A percentile compares a stretch with the other conserved stretches of the same genome.
These are phyloP conservation scores for Dromaius novaehollandiae DNA, from an alignment of 2,113 vertebrate genomes.

Conservation along the genomic window DNA sequence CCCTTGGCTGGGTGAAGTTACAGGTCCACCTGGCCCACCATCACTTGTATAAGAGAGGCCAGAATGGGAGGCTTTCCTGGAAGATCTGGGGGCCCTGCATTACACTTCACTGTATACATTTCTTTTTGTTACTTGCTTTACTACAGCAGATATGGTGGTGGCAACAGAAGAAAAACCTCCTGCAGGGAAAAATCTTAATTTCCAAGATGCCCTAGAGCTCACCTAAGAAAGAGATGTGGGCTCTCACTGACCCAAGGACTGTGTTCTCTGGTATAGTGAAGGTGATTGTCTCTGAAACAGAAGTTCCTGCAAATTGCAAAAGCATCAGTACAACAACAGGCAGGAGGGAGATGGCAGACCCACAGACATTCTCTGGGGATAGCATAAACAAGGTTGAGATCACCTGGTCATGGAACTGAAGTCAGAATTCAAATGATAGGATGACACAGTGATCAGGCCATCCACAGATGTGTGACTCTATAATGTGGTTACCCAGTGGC, in stretches of 20 bases:
- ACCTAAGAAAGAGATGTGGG: constrained; percentile 81
- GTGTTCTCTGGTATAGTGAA: constrained; percentile 70
- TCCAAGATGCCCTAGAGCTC: not conserved
- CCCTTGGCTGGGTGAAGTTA: not conserved
- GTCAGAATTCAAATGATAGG: not conserved
- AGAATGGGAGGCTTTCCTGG: not conserved
- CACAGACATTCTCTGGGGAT: not conserved
- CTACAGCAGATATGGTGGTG: not conserved
- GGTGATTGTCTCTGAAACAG: constrained; percentile 61
- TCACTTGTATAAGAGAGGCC: not conserved
- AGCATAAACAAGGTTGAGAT: not conserved
- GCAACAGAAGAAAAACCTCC: not conserved
- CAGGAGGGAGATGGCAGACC: not conserved
- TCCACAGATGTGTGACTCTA: not conserved
- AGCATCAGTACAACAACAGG: not conserved
- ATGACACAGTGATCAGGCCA: not conserved
- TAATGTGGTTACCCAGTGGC: not conserved
- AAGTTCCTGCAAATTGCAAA: constrained; percentile 35
- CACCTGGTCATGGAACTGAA: not conserved
- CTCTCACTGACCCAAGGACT: constrained; percentile 79
- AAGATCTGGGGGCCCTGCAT: not conserved
- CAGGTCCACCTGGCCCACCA: not conserved
- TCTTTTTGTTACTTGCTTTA: not conserved
- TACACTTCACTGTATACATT: not conserved
- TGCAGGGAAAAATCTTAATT: not conserved